Evolutionary conservation across 2,888 invertebrate genomes (phyloP), one percentile per base, ranked within the genome.

Genomic region (Gortyna flavago): DNA sequence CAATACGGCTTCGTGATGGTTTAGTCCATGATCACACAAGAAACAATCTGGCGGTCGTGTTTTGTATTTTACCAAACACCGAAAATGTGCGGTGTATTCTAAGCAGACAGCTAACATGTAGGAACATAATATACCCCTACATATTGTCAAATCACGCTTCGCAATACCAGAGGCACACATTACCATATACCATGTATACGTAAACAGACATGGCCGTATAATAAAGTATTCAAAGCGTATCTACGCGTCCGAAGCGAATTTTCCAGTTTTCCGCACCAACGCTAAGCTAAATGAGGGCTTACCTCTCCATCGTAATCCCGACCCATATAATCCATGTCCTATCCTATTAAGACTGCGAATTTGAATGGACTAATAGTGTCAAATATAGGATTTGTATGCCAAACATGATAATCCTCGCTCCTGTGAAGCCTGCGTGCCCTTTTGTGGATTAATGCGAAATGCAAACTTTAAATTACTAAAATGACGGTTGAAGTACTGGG

Each of bases 221-320:
- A 90, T 91, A 89, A 91, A 90, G 85, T 90, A 91, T 92, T 91
- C 88, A 91, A 69, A 62, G 75, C 79, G 81, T 82, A 83, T 73
- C 73, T 75, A 80, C 79, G 80, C 76, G 83, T 85, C 87, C 84
- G 85, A 87, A 84, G 80, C 85, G 84, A 91, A 91, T 91, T 91
- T 91, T 90, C 89, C 90, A 90, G 88, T 90, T 92, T 93, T 91
- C 91, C 90, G 89, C 88, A 79, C 81, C 85, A 90, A 72, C 79
- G 91, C 89, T 86, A 92, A 94, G 93, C 94, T 89, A 92, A 94
- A 94, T 93, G 93, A 92, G 92, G 89, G 85, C 86, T 73, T 75
- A 72, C 87, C 84, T 85, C 79, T 72, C 61, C 83, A 81, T 81
- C 81, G 81, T 85, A 85, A 87, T 84, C 85, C 84, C 71, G 69